Percentiles rank a stretch among this genome's conserved stretches.
These are phyloP conservation scores for Phoxinus dragarum DNA, from an alignment of 2,797 vertebrate genomes.

Conservation along the genomic window DNA sequence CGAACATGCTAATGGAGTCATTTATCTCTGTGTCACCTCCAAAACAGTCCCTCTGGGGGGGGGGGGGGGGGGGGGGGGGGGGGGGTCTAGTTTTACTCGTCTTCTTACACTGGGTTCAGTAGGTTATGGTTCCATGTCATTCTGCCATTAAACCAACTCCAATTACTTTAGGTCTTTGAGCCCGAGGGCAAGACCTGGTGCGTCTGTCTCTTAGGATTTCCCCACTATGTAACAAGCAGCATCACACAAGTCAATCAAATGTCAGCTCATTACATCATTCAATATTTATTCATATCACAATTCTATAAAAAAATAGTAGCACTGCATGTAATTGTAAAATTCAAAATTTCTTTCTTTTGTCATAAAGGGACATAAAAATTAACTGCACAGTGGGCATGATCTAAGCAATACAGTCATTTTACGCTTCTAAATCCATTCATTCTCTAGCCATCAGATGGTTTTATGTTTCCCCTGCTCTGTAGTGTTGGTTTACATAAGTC, in stretches of 20 bases:
- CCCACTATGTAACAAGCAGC: background rate
- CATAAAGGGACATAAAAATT: background rate
- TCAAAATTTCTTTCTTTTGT: background rate
- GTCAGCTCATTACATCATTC: conserved; percentile 10
- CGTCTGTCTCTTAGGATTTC: background rate
- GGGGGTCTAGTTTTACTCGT: background rate
- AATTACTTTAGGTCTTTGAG: conserved; percentile 68
- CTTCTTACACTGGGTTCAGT: conserved; percentile 4
- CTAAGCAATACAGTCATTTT: background rate
- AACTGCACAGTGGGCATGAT: background rate
- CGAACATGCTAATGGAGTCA: conserved; percentile 24
- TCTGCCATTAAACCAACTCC: conserved; percentile 76
- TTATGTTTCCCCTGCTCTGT: conserved; percentile 3
- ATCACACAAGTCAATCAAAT: conserved; percentile 8
- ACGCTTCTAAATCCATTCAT: background rate
- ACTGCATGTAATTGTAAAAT: background rate
- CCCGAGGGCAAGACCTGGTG: conserved; percentile 41
- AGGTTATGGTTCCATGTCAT: conserved; percentile 68
- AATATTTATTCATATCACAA: conserved; percentile 9
- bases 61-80: too few relatives aligned
- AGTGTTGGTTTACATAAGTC: conserved; percentile 6
- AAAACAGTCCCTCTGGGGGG: background rate
- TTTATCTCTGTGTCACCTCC: conserved; percentile 39
- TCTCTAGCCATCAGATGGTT: background rate
- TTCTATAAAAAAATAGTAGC: background rate